phyloP scores from a whole-genome alignment of 2,888 invertebrate genomes.

The Abrostola triplasia region DNA sequence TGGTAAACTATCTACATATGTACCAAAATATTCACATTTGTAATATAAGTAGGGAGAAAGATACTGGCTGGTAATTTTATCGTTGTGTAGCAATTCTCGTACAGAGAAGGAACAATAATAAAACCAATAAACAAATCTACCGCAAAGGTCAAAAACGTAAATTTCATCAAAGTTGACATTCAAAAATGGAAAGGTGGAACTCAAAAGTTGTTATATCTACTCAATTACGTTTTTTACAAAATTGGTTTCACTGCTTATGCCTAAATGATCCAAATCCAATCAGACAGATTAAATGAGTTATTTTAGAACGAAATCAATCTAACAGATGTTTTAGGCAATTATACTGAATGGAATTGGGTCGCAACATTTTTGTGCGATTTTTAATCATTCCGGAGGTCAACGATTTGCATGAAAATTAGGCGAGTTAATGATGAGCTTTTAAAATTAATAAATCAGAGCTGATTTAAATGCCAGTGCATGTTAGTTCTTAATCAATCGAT shows the following conservation, averaged over 20 bases:
- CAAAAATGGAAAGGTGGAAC: background rate
- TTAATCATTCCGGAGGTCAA: conserved; percentile 7
- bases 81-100: too few relatives aligned
- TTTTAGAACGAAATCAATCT: conserved; percentile 28
- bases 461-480: conserved; percentile 11
- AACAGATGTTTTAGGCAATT: conserved; percentile 31
- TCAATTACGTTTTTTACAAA: conserved; percentile 11
- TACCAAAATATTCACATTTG: too few relatives aligned
- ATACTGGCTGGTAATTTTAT: too few relatives aligned
- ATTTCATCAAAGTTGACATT: conserved; percentile 1
- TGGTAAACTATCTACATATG: too few relatives aligned
- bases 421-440: conserved; percentile 10
- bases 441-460: conserved; percentile 13
- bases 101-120: too few relatives aligned
- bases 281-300: conserved; percentile 29
- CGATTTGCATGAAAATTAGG: conserved; percentile 20
- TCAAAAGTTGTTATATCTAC: background rate
- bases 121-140: background rate
- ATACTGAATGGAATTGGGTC: conserved; percentile 22
- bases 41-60: too few relatives aligned
- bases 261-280: conserved; percentile 23
- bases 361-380: conserved; percentile 13
- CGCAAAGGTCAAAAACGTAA: conserved; percentile 1
- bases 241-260: conserved; percentile 8
- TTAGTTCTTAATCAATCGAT: conserved; percentile 23